Percentiles rank a stretch among this genome's conserved stretches.
Evolutionary conservation across 2,888 invertebrate genomes (phyloP).

Genomic region (Galeopsomyia nigrocyanea): DNA sequence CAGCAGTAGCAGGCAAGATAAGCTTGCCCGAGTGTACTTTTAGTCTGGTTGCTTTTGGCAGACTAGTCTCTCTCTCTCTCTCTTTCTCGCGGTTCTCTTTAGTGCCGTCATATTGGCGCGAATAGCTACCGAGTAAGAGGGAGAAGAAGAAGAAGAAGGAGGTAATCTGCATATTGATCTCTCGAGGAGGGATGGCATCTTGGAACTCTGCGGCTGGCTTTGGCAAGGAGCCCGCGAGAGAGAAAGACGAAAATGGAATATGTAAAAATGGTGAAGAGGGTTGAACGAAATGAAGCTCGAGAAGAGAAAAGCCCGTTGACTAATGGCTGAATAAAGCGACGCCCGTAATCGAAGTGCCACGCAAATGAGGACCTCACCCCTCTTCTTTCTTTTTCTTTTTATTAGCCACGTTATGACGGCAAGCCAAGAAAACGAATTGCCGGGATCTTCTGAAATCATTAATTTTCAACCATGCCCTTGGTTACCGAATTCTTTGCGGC

Average conservation of each 20-base stretch:
- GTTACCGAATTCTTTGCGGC: no score
- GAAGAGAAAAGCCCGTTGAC: conserved; percentile 30
- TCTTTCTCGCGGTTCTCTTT: conserved; percentile 47
- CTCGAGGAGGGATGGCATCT: conserved; percentile 53
- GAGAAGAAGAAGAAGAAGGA: conserved; percentile 56
- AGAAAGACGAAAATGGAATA: conserved; percentile 40
- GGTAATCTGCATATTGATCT: conserved; percentile 64
- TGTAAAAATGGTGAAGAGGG: conserved; percentile 39
- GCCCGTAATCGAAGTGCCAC: conserved; percentile 19
- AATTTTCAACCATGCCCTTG: not conserved
- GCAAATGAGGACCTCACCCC: conserved; percentile 16
- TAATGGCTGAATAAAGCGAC: conserved; percentile 45
- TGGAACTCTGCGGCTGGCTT: conserved; percentile 41
- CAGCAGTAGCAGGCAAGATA: conserved; percentile 48
- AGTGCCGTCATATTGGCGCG: conserved; percentile 61
- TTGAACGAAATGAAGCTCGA: conserved; percentile 30
- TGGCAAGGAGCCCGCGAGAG: conserved; percentile 51
- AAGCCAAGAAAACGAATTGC: not conserved
- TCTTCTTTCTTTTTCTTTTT: not conserved
- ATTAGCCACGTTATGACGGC: conserved; percentile 8
- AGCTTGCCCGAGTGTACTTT: conserved; percentile 27
- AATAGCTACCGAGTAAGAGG: no score
- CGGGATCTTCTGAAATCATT: conserved; percentile 11
- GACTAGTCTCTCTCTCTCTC: conserved; percentile 6
- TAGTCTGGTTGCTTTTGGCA: conserved; percentile 36